A percentile compares a stretch with the other conserved stretches of the same genome.
phyloP scores from a whole-genome alignment of 2,888 invertebrate genomes.

The Parascotia fuliginaria region DNA sequence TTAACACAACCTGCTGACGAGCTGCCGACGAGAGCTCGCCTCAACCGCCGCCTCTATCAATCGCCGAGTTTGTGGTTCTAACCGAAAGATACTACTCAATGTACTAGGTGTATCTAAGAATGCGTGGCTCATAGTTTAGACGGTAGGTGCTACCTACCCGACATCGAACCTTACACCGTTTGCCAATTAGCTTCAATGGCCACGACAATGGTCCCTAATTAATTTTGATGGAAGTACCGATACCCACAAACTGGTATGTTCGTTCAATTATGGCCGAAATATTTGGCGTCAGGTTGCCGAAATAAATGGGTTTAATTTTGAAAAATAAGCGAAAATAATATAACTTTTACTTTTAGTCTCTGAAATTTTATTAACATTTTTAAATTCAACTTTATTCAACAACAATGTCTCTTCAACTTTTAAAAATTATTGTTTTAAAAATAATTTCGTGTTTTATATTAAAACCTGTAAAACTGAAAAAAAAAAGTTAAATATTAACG shows the following conservation, averaged over 20 bases:
- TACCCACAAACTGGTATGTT: slow-evolving; percentile 35
- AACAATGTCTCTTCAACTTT: not conserved
- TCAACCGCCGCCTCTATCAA: not conserved
- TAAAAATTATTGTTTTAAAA: not conserved
- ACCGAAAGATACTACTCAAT: not conserved
- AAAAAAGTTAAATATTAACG: not conserved
- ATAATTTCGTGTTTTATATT: not conserved
- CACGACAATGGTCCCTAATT: slow-evolving; percentile 65
- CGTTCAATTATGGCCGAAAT: slow-evolving; percentile 18
- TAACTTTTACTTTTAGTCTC: slow-evolving; percentile 11
- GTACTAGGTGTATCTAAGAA: slow-evolving; percentile 2
- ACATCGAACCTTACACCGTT: slow-evolving; percentile 65
- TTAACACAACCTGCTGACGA: slow-evolving; percentile 17
- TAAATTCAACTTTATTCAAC: not conserved
- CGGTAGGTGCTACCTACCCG: slow-evolving; percentile 46
- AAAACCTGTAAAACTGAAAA: not conserved
- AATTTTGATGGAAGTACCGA: slow-evolving; percentile 55
- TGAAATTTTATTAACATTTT: not conserved
- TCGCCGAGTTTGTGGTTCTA: slow-evolving; percentile 35
- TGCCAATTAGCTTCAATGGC: slow-evolving; percentile 80
- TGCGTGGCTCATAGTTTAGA: slow-evolving; percentile 46
- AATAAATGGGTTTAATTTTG: slow-evolving; percentile 11
- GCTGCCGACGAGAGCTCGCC: not conserved
- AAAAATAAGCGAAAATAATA: slow-evolving; percentile 10
- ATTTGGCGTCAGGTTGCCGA: slow-evolving; percentile 12